These are phyloP conservation scores for Lepidocyrtinus sp. DNA, from an alignment of 2,888 invertebrate genomes.

Conservation along the genomic window DNA sequence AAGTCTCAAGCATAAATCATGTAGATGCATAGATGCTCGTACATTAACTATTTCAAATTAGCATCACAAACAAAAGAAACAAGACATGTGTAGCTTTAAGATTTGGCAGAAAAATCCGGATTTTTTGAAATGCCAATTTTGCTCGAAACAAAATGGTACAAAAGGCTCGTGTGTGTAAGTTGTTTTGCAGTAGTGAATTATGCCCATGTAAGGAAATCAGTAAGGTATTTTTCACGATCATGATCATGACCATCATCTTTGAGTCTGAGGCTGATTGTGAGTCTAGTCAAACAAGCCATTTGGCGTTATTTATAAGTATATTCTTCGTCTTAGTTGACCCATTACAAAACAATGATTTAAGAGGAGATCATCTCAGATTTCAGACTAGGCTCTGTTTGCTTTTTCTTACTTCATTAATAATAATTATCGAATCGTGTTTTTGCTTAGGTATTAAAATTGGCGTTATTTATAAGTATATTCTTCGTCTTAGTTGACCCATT, in stretches of 20 bases:
- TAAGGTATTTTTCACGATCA: conserved; percentile 21
- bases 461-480: conserved; percentile 1
- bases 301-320: background rate
- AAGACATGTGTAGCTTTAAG: too few species aligned
- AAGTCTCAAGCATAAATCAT: conserved; percentile 29
- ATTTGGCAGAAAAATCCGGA: background rate
- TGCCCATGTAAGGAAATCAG: conserved; percentile 32
- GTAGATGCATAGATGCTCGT: background rate
- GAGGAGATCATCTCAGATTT: conserved; percentile 4
- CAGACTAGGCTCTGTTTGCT: conserved; percentile 26
- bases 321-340: conserved; percentile 18
- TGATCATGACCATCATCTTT: conserved; percentile 7
- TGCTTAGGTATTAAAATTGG: background rate
- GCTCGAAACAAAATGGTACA: too few species aligned
- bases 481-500: conserved; percentile 25
- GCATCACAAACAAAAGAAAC: conserved; percentile 12
- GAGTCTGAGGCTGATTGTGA: too few species aligned
- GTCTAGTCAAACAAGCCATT: too few species aligned
- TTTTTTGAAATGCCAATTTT: too few species aligned
- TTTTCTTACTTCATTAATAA: conserved; percentile 37
- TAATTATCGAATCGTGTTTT: too few species aligned
- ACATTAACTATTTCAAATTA: conserved; percentile 42
- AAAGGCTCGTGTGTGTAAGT: too few species aligned
- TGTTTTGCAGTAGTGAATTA: conserved; percentile 38
- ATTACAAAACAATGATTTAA: conserved; percentile 33